These are phyloP conservation scores for Trachelus iudaicus DNA, from an alignment of 2,888 invertebrate species.

Conservation along the genomic window DNA sequence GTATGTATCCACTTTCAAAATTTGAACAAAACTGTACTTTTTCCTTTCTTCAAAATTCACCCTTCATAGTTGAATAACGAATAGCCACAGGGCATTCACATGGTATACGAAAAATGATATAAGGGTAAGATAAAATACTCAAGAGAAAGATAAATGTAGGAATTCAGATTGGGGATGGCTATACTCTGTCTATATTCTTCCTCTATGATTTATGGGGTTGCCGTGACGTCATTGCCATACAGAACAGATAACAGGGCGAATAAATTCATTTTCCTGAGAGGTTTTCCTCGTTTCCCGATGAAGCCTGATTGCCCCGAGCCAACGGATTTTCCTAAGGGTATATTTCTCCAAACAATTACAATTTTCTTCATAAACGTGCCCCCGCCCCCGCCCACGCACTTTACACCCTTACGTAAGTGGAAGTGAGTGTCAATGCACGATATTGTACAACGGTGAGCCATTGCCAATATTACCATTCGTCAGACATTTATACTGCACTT, in stretches of 20 bases:
- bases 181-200: neutral
- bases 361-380: neutral
- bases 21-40: neutral
- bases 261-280: slow-evolving; percentile 61
- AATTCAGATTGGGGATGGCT: neutral
- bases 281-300: slow-evolving; percentile 40
- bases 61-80: neutral
- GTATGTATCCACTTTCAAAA: neutral
- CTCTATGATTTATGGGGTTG: slow-evolving; percentile 49
- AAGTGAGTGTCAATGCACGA: neutral
- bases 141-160: neutral
- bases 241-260: slow-evolving; percentile 30
- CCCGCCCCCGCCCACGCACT: neutral
- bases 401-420: neutral
- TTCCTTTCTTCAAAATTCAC: neutral
- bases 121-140: neutral
- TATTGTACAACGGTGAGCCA: neutral
- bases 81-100: neutral
- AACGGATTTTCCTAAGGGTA: neutral
- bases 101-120: neutral
- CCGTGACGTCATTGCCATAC: slow-evolving; percentile 42
- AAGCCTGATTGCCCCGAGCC: slow-evolving; percentile 8
- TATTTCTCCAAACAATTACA: neutral
- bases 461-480: neutral
- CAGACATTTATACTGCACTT: neutral